A percentile compares a stretch with the other conserved stretches of the same genome.
phyloP scores from a whole-genome alignment of 2,797 vertebrate genomes.

The Nannoperca australis region DNA sequence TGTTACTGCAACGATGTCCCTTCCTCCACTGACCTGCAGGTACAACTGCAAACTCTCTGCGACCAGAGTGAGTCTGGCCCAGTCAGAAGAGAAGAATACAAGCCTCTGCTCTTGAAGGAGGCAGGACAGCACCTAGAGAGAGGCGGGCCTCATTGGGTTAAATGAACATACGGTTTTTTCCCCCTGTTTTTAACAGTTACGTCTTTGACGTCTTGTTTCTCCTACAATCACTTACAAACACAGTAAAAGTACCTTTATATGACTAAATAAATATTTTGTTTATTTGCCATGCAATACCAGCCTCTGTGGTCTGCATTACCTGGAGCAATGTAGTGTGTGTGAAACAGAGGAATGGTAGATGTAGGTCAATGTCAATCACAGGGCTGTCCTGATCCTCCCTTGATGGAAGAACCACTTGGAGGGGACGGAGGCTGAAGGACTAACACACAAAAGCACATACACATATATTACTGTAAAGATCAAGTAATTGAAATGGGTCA shows the following conservation, averaged over 20 bases:
- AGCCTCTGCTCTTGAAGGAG: slow-evolving; percentile 92
- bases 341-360: slow-evolving; percentile 95
- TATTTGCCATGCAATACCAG: not conserved
- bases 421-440: slow-evolving; percentile 90
- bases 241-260: not conserved
- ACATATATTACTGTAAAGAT: not conserved
- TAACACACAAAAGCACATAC: slow-evolving; percentile 49
- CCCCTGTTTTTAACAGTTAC: not conserved
- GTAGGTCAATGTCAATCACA: slow-evolving; percentile 92
- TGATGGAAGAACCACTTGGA: slow-evolving; percentile 93
- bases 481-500: not conserved
- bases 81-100: slow-evolving; percentile 93
- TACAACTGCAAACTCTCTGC: slow-evolving; percentile 92
- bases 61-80: slow-evolving; percentile 92
- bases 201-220: not conserved
- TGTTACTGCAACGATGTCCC: not conserved
- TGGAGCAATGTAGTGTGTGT: slow-evolving; percentile 78
- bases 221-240: not conserved
- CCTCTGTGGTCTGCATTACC: slow-evolving; percentile 62
- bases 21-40: slow-evolving; percentile 80
- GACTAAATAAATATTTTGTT: not conserved
- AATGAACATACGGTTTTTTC: not conserved
- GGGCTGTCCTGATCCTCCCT: slow-evolving; percentile 90
- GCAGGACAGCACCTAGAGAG: slow-evolving; percentile 86
- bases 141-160: not conserved